Evolutionary conservation across 53 echinoderm and acorn worm genomes (phyloP), one percentile per base, ranked within the genome.

Genomic region (Arbacia lixula): DNA sequence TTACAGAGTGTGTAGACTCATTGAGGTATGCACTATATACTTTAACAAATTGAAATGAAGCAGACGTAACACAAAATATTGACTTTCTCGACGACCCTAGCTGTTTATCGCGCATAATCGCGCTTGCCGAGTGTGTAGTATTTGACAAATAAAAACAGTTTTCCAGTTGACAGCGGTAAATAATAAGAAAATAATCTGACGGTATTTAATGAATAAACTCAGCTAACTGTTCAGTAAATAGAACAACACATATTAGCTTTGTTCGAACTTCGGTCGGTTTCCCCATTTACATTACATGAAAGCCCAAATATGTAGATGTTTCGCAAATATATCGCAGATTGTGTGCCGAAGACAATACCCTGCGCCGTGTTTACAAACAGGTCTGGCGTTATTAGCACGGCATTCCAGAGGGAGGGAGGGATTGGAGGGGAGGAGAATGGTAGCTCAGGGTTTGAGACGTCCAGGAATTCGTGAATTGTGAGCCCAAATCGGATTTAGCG

Each of bases 191-290:
- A 81, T 81, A 81, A 81, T 81, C 82, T 81, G 41, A 46, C 82
- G 41, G 46, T 81, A 81, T 81, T 81, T 81, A 81, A 81, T 81
- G 82, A 81, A 81, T 43, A 62, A 81, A 81, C 82, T 61, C 25
- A 26, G 82, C 64, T 81, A 81, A 81, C 82, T 81, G 82, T 81
- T 63, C 12, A 33, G 82, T 24, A 81, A 81, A 81, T 81, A 81
- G 62, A 81, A 81, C 64, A 81, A 81, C 43, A 81, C 82, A 81
- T 81, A 81, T 81, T 81, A 81, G 82, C 82, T 81, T 81, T 81
- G 82, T 81, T 81, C 82, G 82, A 81, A 81, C 82, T 81, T 81
- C 82, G 82, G 82, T 31, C 82, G 17, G 46, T 61, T 81, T 81
- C 50, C 32, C 82, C 12, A 81, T 81, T 63, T 81, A 40, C 65